Base-by-base conservation (phyloP, 2,888 invertebrate species). In the Eupelmus urozonus region DNA sequence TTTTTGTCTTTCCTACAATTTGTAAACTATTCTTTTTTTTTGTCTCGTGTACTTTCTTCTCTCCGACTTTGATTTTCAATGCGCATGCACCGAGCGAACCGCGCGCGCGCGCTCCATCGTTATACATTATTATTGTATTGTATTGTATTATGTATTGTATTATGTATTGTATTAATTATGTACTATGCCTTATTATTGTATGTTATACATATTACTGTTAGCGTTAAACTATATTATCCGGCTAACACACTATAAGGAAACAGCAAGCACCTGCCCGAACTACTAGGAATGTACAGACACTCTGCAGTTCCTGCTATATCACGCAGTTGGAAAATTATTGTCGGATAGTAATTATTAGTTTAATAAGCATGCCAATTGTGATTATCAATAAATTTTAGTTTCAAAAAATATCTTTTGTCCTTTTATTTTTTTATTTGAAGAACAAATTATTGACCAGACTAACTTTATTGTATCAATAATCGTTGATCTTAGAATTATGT, bases 141-240 rank as follows among this genome's bases (percentile, higher is more conserved):
- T 71, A 76, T 65, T 76, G n/a, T n/a, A n/a, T n/a, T n/a, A n/a
- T n/a, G n/a, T 75, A 76, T 70, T 77, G 65, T 80, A 70, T 74
- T 57, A 1, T 76, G 16, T 75, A 76, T 70, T 77, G 60, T 80
- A 66, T 45, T 78, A 23, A 70, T 60, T 60, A 16, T 72, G 34
- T 77, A 82, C 70, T 76, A 80, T 76, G 81, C 67, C 69, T 81
- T 82, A 82, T 75, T 81, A 80, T 76, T 80, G 49, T 81, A 80
- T 78, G 71, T 75, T 79, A 78, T 70, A 74, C 53, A 69, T 80
- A 70, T 74, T 65, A 76, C 34, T 63, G 59, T 70, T 73, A 76
- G 70, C 53, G 73, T 69, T 69, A 60, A 59, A 81, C 73, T 81
- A 40, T 80, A 79, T 45, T 34, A 73, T 66, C 59, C 57, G 76